These are phyloP conservation scores for Venturia canescens DNA, from an alignment of 1,140 invertebrate species.

Conservation along the genomic window DNA sequence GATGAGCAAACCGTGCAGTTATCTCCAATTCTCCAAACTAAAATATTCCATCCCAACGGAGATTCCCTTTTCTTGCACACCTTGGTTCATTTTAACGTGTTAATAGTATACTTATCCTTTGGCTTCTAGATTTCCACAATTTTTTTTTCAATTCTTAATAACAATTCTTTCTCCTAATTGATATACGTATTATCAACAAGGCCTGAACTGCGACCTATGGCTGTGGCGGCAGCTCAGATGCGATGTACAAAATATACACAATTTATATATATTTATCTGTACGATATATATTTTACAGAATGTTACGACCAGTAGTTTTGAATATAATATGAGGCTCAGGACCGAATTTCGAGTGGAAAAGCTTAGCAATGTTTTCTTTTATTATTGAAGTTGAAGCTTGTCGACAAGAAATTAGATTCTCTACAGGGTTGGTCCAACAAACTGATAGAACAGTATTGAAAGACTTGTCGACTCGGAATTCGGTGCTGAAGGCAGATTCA, in stretches of 20 bases:
- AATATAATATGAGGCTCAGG: not conserved
- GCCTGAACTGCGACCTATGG: conserved; percentile 70
- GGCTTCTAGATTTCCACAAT: not conserved
- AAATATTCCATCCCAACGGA: too few species aligned
- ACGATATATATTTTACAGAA: conserved; percentile 50
- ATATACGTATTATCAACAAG: conserved; percentile 61
- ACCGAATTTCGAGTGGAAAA: too few species aligned
- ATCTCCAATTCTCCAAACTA: too few species aligned
- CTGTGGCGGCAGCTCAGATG: conserved; percentile 70
- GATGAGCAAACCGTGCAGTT: too few species aligned
- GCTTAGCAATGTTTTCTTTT: too few species aligned
- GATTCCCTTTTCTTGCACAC: not conserved
- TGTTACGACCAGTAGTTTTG: not conserved
- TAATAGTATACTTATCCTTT: too few species aligned
- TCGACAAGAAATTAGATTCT: too few species aligned
- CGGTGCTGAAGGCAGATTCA: too few species aligned
- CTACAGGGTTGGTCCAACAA: too few species aligned
- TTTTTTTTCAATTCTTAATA: conserved; percentile 23
- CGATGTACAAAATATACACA: conserved; percentile 68
- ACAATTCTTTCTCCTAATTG: conserved; percentile 32
- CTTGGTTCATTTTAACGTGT: not conserved
- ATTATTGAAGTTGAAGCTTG: too few species aligned
- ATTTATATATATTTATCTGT: conserved; percentile 48
- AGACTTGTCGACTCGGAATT: too few species aligned
- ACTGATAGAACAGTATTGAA: too few species aligned